Evolutionary conservation across 2,888 invertebrate species (phyloP).

Genomic region (Heliconius charithonia): DNA sequence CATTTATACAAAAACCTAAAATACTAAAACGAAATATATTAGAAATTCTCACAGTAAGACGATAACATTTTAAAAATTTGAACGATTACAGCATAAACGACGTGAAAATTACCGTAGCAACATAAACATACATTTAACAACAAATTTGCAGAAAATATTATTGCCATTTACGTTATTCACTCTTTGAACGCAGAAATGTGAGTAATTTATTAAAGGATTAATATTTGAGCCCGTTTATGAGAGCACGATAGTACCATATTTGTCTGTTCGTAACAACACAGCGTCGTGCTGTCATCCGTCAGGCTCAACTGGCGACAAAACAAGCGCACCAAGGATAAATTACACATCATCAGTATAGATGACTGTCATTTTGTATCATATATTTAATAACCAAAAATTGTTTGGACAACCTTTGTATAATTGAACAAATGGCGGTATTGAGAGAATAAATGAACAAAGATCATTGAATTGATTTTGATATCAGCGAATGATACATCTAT

Average conservation of each 20-base stretch:
- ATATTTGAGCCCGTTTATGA: constrained; percentile 78
- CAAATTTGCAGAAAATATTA: constrained; percentile 31
- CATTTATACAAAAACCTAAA: too few relatives aligned
- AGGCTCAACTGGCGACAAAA: constrained; percentile 78
- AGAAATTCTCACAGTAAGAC: too few relatives aligned
- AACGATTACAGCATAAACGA: neutral
- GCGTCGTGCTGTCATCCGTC: constrained; percentile 71
- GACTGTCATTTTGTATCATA: constrained; percentile 54
- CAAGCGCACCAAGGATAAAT: constrained; percentile 66
- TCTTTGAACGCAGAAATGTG: constrained; percentile 59
- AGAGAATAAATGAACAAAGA: neutral
- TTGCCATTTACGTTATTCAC: constrained; percentile 61
- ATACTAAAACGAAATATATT: too few relatives aligned
- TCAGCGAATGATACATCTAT: neutral
- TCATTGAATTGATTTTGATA: neutral
- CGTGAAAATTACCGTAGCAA: constrained; percentile 29
- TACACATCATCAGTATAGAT: constrained; percentile 76
- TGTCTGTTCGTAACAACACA: constrained; percentile 71
- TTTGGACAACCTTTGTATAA: constrained; percentile 13
- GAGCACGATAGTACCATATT: constrained; percentile 75
- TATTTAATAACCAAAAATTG: constrained; percentile 55
- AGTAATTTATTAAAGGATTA: constrained; percentile 77
- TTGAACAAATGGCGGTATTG: neutral
- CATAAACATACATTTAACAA: constrained; percentile 30
- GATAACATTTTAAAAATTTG: neutral